A percentile compares a stretch with the other conserved stretches of the same genome.
These are phyloP conservation scores for Pseudonaja textilis DNA, from an alignment of 2,113 vertebrate species.

Conservation along the genomic window DNA sequence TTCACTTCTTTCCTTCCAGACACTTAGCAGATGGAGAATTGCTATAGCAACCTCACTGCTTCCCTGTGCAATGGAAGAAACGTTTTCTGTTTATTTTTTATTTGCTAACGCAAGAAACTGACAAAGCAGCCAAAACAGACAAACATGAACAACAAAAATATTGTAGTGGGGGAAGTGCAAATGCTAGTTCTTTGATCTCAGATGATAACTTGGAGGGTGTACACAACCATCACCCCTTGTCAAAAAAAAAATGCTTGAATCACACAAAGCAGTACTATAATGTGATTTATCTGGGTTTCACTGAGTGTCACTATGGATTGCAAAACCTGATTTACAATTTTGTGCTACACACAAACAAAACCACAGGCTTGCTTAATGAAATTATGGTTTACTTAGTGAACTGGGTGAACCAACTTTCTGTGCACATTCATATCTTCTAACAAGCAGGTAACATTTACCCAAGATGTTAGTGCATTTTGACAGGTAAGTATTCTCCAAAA, in stretches of 20 bases:
- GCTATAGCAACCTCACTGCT: conserved; percentile 60
- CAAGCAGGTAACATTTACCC: neutral
- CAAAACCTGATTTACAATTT: neutral
- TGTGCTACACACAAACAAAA: neutral
- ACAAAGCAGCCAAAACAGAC: neutral
- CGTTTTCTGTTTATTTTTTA: conserved; percentile 3
- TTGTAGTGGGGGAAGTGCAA: neutral
- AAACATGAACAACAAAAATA: neutral
- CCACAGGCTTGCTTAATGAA: neutral
- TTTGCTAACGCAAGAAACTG: neutral
- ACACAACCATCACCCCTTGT: neutral
- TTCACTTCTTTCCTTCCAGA: neutral
- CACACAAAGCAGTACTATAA: neutral
- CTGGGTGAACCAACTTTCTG: neutral
- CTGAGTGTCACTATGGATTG: neutral
- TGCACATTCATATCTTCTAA: neutral
- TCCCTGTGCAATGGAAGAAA: neutral
- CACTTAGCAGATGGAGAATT: conserved; percentile 44
- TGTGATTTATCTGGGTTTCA: neutral
- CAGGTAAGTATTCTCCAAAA: neutral
- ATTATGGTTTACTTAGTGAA: neutral
- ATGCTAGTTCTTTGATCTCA: neutral
- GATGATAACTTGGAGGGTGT: neutral
- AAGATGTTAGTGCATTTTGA: neutral
- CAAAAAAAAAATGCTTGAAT: neutral